Base-by-base conservation (phyloP, 2,888 invertebrate species). In the Scaptomyza caliginosa region DNA sequence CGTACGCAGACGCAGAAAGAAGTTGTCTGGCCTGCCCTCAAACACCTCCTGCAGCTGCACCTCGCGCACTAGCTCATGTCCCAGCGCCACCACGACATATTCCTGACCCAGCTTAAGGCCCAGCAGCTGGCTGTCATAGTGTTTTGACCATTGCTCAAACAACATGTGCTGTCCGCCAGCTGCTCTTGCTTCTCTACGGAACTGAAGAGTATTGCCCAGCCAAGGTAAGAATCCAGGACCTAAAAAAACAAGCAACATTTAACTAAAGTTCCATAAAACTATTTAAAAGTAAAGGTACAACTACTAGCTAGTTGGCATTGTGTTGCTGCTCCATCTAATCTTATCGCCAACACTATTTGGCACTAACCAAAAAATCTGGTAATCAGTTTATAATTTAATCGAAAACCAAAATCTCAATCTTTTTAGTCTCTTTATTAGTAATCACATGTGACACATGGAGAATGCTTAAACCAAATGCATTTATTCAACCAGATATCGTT, bases 11-110 rank as follows among this genome's bases (percentile, higher is more conserved):
- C 93, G 91, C 13, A 93, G 90, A 74, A 95, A 95, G 79, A 94
- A 94, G 63, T 93, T 94, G 84, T 94, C 93, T 0, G 95, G 95
- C 19, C 95, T 90, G 0, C 93, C 94, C 60, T 94, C 93, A 73
- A 92, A 95, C 19, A 93, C 94, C 54, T 94, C 94, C 11, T 91
- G 89, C 0, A 91, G 89, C 43, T 94, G 91, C 2, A 94, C 92
- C 55, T 93, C 91, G 11, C 92, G 92, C 0, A 94, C 91, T 1
- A 92, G 72, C 2, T 92, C 90, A 75, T 92, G 92, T 0, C 93
- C 93, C 21, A 92, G 92, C 1, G 93, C 93, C 0, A 93, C 92
- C 2, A 94, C 92, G 0, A 93, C 91, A 5, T 91, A 88, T 43
- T 93, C 92, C 3, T 88, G 86, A 0, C 94, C 94, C 28, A 94